Base-by-base conservation (phyloP, 2,888 invertebrate species). In the Lithophane semibrunnea region DNA sequence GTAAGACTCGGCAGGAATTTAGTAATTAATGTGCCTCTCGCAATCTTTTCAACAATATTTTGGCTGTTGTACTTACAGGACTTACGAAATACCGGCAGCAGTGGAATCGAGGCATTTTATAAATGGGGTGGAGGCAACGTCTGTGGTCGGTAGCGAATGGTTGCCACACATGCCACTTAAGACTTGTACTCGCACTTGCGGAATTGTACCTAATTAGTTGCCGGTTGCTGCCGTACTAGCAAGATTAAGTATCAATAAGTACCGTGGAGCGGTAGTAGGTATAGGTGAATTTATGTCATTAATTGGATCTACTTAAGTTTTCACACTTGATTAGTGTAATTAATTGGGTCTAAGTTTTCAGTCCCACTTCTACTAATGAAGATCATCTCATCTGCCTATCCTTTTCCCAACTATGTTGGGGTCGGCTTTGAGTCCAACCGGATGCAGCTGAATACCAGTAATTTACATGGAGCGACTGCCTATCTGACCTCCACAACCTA, bases 1-100 rank as follows among this genome's bases (percentile, higher is more conserved):
- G 79, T 86, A 70, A 74, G 86, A 75, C 82, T 73, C 70, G 74
- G 77, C 75, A 74, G 76, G 80, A 86, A 86, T 88, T 83, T 74
- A 61, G 78, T 71, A 81, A 83, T 88, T 70, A 88, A 88, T 87
- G 73, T 75, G 75, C 67, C 77, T 77, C 77, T 77, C n/a, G 69
- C 75, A 82, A 77, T 84, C 75, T 78, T 84, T 77, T 71, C 73
- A 58, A 74, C 75, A 76, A 73, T 76, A 85, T 74, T 82, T 82
- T 75, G 74, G n/a, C 54, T 72, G 47, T 71, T 85, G 24, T 85
- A 76, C 29, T 60, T 54, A 37, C 10, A 42, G 24, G 73, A 73
- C 42, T 60, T 49, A 37, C 5, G 29, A 21, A 42, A 24, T 47
- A 63, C 29, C 47, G n/a, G 54, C 61, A 71, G 67, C 37, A 29